These are phyloP conservation scores for Ailurus styani DNA, from an alignment of 2,113 vertebrate species.

Conservation along the genomic window DNA sequence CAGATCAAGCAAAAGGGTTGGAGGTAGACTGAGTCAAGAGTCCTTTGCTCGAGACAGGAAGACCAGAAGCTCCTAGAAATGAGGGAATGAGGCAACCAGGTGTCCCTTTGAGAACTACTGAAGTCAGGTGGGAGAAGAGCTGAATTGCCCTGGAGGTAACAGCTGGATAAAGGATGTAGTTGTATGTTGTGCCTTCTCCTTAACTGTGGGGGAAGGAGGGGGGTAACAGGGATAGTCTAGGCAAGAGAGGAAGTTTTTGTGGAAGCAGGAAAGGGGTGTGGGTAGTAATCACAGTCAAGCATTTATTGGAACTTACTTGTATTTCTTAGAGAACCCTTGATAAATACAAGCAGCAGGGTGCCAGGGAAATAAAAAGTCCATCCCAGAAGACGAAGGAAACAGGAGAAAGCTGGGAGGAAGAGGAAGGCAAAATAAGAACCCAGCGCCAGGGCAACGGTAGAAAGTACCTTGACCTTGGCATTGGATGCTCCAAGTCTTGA, in stretches of 20 bases:
- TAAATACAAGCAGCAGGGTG: not conserved
- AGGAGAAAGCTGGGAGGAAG: not conserved
- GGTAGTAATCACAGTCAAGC: not conserved
- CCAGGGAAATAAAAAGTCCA: not conserved
- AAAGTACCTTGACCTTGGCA: not conserved
- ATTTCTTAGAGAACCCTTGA: slow-evolving; percentile 25
- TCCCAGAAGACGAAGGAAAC: not conserved
- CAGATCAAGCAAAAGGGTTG: not conserved
- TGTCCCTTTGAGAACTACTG: not conserved
- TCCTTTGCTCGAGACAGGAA: not conserved
- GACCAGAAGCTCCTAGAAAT: not conserved
- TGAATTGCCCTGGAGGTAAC: not conserved
- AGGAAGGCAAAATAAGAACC: not conserved
- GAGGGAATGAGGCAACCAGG: not conserved
- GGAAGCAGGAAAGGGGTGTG: slow-evolving; percentile 42
- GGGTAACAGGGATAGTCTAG: not conserved
- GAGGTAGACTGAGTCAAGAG: not conserved
- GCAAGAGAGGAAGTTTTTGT: not conserved
- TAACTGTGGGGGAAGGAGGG: not conserved
- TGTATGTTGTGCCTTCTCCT: not conserved
- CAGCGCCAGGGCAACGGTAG: not conserved
- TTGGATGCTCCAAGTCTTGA: not conserved
- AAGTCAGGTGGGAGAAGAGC: not conserved
- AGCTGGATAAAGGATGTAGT: not conserved
- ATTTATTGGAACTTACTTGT: slow-evolving; percentile 22